Evolutionary conservation across 2,888 invertebrate genomes (phyloP), one percentile per base, ranked within the genome.

Genomic region (Onchidella celtica): DNA sequence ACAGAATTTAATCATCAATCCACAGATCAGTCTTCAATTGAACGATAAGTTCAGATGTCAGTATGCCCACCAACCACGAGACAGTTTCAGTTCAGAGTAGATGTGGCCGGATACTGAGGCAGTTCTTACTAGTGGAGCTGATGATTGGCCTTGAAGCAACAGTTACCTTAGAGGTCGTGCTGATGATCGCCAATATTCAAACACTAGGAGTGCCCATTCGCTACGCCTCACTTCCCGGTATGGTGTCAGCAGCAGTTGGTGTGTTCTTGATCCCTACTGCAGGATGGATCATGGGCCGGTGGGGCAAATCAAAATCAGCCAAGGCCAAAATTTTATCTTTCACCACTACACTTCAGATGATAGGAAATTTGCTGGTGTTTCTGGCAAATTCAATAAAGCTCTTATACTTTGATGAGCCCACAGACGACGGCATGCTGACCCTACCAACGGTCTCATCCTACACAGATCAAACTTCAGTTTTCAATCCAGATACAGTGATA

Each of bases 111-210:
- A n/a, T n/a, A 68, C 36, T 77, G 17, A 32, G 66, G 40, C 69
- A 78, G 40, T 59, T 55, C 32, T 34, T 69, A 21, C 70, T 78
- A 1, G 69, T 69, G 0, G 17, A 24, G 0, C 69, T 27, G 21
- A 78, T 57, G 14, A 34, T 78, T 17, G 78, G 78, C 2, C 24
- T 78, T 2, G 78, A 78, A 40, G 27, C 70, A 0, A 70, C 38
- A n/a, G 69, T 78, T 3, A 61, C 69, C 38, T 17, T 78, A 11
- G 78, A 78, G n/a, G 78, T 70, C 0, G 70, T 78, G 38, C 57
- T 69, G n/a, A 70, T 78, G 78, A 78, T 78, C 6, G 69, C 78
- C n/a, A 78, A 78, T 17, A 34, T 78, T 9, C 78, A 78, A n/a
- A 78, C 78, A 4, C 59, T 78, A 6, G 78, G 78, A 2, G 78